Evolutionary conservation across 2,113 vertebrate species (phyloP).

Genomic region (Setophaga petechia): DNA sequence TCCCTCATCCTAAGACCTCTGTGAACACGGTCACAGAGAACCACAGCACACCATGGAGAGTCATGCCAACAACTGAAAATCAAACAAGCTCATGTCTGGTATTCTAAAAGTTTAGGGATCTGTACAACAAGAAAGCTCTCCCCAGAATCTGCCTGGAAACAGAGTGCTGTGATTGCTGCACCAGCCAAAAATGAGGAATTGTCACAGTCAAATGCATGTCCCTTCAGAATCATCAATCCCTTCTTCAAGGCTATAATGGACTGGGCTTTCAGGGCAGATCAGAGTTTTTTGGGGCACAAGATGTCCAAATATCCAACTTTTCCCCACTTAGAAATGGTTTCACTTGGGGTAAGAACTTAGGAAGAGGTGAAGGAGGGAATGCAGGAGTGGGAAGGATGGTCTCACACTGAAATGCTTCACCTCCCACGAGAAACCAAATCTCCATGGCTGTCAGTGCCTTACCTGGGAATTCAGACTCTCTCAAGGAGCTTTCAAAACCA

Average conservation of each 20-base stretch:
- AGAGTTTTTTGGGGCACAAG: neutral
- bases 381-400: neutral
- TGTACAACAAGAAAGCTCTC: neutral
- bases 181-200: neutral
- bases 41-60: neutral
- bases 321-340: neutral
- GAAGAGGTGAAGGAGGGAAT: neutral
- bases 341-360: neutral
- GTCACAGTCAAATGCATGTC: rapidly evolving
- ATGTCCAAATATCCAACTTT: neutral
- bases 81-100: neutral
- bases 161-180: neutral
- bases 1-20: too few relatives aligned
- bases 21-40: too few relatives aligned
- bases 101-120: neutral
- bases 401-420: neutral
- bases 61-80: neutral
- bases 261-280: neutral
- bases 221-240: neutral
- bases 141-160: neutral
- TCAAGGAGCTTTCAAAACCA: neutral
- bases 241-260: neutral
- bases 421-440: neutral
- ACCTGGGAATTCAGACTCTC: neutral
- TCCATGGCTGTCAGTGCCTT: neutral